phyloP scores from a whole-genome alignment of 23 tunicate species.

The Halocynthia roretzi region DNA sequence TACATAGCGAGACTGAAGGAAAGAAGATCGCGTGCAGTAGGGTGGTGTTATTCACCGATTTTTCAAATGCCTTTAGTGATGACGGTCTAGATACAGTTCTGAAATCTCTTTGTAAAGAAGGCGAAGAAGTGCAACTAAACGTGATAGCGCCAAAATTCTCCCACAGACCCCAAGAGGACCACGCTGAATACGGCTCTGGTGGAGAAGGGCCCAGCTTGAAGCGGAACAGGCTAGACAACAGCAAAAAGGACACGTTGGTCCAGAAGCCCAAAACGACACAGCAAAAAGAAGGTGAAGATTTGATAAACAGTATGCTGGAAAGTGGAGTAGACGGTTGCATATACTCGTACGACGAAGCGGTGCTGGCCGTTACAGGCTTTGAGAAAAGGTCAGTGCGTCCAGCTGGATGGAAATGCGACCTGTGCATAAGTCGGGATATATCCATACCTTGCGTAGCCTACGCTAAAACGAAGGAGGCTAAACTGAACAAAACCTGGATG shows the following conservation, averaged over 20 bases:
- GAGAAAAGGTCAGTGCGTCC: conserved; percentile 67
- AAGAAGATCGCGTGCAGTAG: conserved; percentile 50
- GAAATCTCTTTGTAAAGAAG: conserved; percentile 28
- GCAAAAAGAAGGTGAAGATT: conserved; percentile 36
- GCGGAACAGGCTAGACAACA: background rate
- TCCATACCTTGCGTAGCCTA: conserved; percentile 70
- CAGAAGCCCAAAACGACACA: conserved; percentile 45
- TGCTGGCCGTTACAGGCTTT: conserved; percentile 53
- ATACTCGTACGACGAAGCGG: conserved; percentile 56
- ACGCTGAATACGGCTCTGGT: background rate
- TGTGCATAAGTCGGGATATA: conserved; percentile 50
- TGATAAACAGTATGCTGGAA: conserved; percentile 18
- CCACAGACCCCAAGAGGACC: background rate
- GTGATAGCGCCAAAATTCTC: conserved; percentile 32
- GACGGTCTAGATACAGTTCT: conserved; percentile 50
- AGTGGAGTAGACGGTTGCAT: conserved; percentile 43
- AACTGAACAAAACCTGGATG: conserved; percentile 70
- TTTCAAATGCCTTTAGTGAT: conserved; percentile 49
- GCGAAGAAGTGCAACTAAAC: conserved; percentile 41
- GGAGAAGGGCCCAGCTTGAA: conserved; percentile 19
- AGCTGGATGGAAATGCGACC: conserved; percentile 70
- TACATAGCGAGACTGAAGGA: conserved; percentile 45
- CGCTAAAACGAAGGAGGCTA: conserved; percentile 73
- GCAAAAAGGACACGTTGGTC: background rate
- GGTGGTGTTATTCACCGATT: conserved; percentile 53